Evolutionary conservation across 2,888 invertebrate genomes (phyloP).

Genomic region (Drepanosiphum platanoidis): DNA sequence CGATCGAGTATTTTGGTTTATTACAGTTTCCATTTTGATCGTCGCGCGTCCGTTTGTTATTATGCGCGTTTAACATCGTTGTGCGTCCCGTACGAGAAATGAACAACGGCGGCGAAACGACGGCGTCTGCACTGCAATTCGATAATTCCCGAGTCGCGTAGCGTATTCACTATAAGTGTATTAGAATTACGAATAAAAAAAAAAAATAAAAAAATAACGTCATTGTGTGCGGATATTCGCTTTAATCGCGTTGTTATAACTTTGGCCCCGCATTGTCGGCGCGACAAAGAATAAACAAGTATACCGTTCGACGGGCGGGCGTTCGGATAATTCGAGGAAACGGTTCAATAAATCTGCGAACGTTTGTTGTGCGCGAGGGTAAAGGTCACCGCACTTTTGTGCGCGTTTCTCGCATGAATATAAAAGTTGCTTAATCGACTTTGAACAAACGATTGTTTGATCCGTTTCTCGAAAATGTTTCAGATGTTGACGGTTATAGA

Average conservation of each 20-base stretch:
- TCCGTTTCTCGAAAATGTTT: background rate
- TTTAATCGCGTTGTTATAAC: conserved; percentile 29
- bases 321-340: conserved; percentile 20
- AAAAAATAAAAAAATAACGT: too few species aligned
- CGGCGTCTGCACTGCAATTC: background rate
- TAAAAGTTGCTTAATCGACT: conserved; percentile 39
- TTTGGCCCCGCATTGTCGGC: background rate
- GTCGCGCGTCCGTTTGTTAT: too few species aligned
- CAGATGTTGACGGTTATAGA: background rate
- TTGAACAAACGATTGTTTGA: conserved; percentile 27
- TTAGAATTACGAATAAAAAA: background rate
- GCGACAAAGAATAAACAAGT: conserved; percentile 20
- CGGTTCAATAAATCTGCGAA: conserved; percentile 24
- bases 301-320: conserved; percentile 13
- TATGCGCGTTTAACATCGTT: too few species aligned
- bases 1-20: too few species aligned
- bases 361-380: conserved; percentile 4
- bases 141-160: background rate
- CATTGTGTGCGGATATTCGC: background rate
- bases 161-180: too few species aligned
- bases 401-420: background rate
- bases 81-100: too few species aligned
- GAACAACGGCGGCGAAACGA: too few species aligned
- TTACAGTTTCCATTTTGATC: too few species aligned
- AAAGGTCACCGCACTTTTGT: conserved; percentile 17